Conservation (phyloP, 2,797 vertebrate genomes). For the Hoplostethus mediterraneus region DNA sequence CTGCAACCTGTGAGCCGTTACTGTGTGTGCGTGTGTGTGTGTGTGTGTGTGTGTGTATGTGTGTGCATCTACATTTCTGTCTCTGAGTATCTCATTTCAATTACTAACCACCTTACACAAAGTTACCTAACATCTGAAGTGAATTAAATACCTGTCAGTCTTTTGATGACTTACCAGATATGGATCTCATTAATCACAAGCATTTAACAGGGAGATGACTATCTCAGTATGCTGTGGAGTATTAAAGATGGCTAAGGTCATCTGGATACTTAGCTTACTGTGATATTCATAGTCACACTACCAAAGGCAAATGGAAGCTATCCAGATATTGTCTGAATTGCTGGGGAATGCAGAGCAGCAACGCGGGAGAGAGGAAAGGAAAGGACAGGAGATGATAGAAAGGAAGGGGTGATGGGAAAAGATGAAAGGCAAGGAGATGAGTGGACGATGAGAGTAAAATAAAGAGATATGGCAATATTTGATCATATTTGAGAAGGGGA, state of each 20-base stretch:
- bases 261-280: conserved; percentile 13
- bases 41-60: no score
- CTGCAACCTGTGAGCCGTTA: background rate
- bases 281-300: conserved; percentile 38
- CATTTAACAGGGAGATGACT: conserved; percentile 29
- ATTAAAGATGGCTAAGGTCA: conserved; percentile 27
- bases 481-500: background rate
- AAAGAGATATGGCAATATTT: background rate
- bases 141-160: background rate
- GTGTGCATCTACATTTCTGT: background rate
- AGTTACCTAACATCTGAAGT: background rate
- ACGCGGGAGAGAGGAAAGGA: conserved; percentile 9
- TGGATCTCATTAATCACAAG: conserved; percentile 39
- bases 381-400: conserved; percentile 27
- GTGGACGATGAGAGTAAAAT: conserved; percentile 6
- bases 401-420: conserved; percentile 1
- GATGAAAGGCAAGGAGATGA: conserved; percentile 36
- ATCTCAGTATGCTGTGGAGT: conserved; percentile 3
- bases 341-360: conserved; percentile 5
- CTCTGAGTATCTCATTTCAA: background rate
- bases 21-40: conserved; percentile 6
- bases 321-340: conserved; percentile 32
- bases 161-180: background rate
- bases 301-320: conserved; percentile 41
- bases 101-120: background rate